Evolutionary conservation across 2,888 invertebrate species (phyloP).

Genomic region (Hirtodrosophila alboralis): DNA sequence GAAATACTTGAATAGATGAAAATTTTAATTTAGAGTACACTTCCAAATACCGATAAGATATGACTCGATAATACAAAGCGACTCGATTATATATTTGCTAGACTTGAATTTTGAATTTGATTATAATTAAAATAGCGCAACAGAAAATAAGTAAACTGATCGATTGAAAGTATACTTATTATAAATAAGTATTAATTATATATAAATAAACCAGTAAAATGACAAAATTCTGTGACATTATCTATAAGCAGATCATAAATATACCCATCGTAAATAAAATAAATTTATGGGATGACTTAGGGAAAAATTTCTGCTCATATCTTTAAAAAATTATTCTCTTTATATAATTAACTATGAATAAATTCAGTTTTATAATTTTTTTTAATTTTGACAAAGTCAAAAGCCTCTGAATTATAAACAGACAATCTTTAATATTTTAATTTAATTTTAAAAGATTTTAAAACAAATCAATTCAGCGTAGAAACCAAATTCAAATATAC

Average conservation of each 20-base stretch:
- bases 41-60: conserved; percentile 41
- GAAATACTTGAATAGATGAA: conserved; percentile 45
- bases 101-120: conserved; percentile 18
- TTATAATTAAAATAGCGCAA: conserved; percentile 35
- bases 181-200: conserved; percentile 4
- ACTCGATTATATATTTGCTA: conserved; percentile 1
- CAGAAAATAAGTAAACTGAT: conserved; percentile 29
- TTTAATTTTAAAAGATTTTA: too few relatives aligned
- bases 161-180: conserved; percentile 19
- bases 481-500: too few relatives aligned
- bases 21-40: conserved; percentile 63
- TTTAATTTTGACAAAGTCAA: too few relatives aligned
- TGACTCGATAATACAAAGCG: conserved; percentile 12
- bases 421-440: too few relatives aligned
- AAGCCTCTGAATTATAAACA: too few relatives aligned
- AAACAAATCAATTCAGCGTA: too few relatives aligned
- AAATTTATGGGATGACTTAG: too few relatives aligned
- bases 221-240: conserved; percentile 24
- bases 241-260: conserved; percentile 7
- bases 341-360: conserved; percentile 4
- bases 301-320: too few relatives aligned
- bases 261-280: conserved; percentile 7
- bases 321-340: too few relatives aligned
- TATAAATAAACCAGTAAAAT: conserved; percentile 2
- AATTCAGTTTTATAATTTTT: too few relatives aligned